Evolutionary conservation across 2,888 invertebrate species (phyloP), one percentile per base, ranked within the genome.

Genomic region (Trissoscelio sp.): DNA sequence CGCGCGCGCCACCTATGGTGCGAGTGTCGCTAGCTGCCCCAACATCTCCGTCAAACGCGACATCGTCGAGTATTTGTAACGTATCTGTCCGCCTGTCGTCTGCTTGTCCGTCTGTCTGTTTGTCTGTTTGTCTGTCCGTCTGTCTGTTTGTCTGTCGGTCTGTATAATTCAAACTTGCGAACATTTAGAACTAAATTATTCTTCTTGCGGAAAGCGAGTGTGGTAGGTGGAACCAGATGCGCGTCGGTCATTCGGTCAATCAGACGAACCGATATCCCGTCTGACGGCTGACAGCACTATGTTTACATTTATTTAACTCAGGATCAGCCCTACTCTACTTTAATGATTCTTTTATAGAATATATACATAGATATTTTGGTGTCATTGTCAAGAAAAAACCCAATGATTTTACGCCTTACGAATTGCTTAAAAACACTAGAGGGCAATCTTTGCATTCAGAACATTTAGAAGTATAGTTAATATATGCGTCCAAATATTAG

Each of bases 41-140:
- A 97, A 97, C 93, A 97, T 97, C 92, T 97, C 97, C 81, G 97
- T 98, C 87, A 97, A 97, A 92, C 97, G 97, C 93, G 97, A 97
- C 93, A 97, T 98, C 88, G 97, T 97, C 87, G 97, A 97, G 90
- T 97, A 98, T 92, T 94, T 97, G 92, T 81, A 81, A 81, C 57
- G 57, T 72, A 66, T 64, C 75, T 75, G 72, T 81, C 70, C 70
- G 80, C 51, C 80, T 75, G 75, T 67, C 67, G 79, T 67, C 57
- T 79, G 79, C 60, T 39, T 73, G 79, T 70, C 57, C 20, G 74
- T 77, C 48, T 74, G 74, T 79, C 67, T 74, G 79, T 53, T 37
- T 62, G 79, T 64, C 20, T 46, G 72, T 55, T 55, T 60, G 70
- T 60, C 42, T 51, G 78, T 53, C 12, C 34, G 72, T 72, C 31